These are phyloP conservation scores for Pherbina coryleti DNA, from an alignment of 2,888 invertebrate genomes.

Conservation along the genomic window DNA sequence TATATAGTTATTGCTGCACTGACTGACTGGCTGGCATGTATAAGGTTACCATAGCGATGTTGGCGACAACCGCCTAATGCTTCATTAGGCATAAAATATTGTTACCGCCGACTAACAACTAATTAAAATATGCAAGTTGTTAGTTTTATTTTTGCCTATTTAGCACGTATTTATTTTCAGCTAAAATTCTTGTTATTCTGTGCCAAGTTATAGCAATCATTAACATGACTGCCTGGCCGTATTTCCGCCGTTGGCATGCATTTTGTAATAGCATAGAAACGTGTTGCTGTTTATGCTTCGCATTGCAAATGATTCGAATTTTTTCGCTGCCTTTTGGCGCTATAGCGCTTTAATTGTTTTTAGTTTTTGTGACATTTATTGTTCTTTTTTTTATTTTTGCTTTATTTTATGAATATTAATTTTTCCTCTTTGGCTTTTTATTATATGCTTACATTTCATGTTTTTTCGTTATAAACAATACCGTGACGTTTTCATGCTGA, in stretches of 20 bases:
- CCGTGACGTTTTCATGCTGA: not conserved
- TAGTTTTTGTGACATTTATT: not conserved
- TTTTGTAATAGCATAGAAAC: slow-evolving; percentile 16
- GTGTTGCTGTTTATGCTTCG: slow-evolving; percentile 7
- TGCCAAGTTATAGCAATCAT: not conserved
- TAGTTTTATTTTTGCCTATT: too few species aligned
- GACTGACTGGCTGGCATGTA: too few species aligned
- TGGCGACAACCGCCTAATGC: too few species aligned
- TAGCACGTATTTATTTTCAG: too few species aligned
- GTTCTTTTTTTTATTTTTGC: not conserved
- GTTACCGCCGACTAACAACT: too few species aligned
- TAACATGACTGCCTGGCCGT: not conserved
- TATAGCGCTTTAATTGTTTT: not conserved
- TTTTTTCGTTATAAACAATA: not conserved
- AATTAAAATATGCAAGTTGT: too few species aligned
- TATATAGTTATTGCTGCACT: too few species aligned
- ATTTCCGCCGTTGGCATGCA: slow-evolving; percentile 13
- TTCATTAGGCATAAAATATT: too few species aligned
- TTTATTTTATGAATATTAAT: slow-evolving; percentile 8
- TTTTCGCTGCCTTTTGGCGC: not conserved
- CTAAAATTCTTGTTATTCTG: too few species aligned
- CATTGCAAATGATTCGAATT: not conserved
- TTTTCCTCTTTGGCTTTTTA: not conserved
- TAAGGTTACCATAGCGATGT: too few species aligned
- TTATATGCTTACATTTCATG: not conserved